Evolutionary conservation across 2,113 vertebrate genomes (phyloP).

Genomic region (Isurus oxyrinchus): DNA sequence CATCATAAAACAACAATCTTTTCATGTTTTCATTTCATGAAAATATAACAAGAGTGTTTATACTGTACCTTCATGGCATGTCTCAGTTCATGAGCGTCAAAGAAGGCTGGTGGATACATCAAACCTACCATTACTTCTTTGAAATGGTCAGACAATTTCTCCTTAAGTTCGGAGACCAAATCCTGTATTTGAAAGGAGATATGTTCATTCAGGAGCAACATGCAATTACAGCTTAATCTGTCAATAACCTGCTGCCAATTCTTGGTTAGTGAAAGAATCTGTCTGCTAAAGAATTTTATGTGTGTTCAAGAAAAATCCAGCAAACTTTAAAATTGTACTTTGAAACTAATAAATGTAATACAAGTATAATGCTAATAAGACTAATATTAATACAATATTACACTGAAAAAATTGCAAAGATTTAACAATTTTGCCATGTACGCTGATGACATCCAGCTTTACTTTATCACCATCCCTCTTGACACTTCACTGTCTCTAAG

Average conservation of each 20-base stretch:
- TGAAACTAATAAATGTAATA: neutral
- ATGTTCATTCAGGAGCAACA: neutral
- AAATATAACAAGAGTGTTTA: neutral
- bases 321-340: neutral
- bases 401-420: no score
- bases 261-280: neutral
- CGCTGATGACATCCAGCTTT: neutral
- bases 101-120: constrained; percentile 60
- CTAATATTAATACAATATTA: neutral
- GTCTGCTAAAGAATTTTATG: neutral
- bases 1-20: neutral
- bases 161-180: constrained; percentile 56
- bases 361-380: neutral
- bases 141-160: constrained; percentile 64
- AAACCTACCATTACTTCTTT: constrained; percentile 68
- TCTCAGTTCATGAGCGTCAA: constrained; percentile 67
- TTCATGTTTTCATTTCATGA: neutral
- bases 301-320: neutral
- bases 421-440: neutral
- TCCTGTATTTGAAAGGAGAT: constrained; percentile 49
- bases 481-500: neutral
- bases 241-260: neutral
- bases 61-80: constrained; percentile 67
- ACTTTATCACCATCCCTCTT: neutral
- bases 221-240: neutral